These are phyloP conservation scores for Cossypha polioptera DNA, from an alignment of 2,797 vertebrate species.

Conservation along the genomic window DNA sequence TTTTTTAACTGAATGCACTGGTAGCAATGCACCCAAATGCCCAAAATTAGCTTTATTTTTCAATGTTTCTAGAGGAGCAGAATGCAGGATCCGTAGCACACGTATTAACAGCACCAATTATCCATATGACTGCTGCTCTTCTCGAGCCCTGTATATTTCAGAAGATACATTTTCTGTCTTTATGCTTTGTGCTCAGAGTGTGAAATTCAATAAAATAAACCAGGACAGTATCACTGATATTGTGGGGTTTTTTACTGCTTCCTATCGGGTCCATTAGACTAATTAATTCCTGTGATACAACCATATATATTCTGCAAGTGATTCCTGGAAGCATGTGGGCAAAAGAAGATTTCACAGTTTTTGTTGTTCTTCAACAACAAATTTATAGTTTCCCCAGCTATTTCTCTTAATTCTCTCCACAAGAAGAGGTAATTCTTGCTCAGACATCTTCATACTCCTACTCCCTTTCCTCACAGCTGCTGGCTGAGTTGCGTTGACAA, in stretches of 20 bases:
- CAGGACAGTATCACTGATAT: background rate
- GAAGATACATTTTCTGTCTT: background rate
- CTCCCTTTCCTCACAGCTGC: background rate
- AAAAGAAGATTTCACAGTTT: background rate
- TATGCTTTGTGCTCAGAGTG: background rate
- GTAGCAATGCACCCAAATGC: background rate
- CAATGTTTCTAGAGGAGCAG: background rate
- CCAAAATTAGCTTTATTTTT: conserved; percentile 49
- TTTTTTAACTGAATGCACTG: conserved; percentile 51
- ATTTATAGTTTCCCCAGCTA: background rate
- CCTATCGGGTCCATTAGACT: background rate
- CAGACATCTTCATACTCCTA: background rate
- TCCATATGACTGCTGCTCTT: background rate
- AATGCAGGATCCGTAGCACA: background rate
- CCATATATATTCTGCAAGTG: background rate
- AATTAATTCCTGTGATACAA: background rate
- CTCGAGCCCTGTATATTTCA: background rate
- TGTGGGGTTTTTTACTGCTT: background rate
- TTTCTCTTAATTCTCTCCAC: background rate
- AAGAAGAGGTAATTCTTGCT: background rate
- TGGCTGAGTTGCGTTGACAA: background rate
- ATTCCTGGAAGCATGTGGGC: background rate
- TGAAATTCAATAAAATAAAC: conserved; percentile 19
- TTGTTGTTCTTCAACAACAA: background rate
- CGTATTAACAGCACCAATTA: conserved; percentile 48